Evolutionary conservation across 2,888 invertebrate species (phyloP).

Genomic region (Synergus itoensis): DNA sequence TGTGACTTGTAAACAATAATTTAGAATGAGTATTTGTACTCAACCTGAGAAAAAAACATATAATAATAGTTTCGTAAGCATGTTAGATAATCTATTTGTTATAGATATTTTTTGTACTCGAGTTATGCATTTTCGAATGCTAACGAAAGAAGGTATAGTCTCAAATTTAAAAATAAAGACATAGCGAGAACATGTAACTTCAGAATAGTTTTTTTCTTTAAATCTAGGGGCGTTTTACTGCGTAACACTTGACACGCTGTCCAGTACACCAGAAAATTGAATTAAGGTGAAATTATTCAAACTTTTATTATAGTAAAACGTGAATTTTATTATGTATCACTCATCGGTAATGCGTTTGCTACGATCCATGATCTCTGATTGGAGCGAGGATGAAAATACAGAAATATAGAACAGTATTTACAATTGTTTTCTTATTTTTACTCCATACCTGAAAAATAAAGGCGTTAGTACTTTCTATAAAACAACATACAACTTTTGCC

Average conservation of each 20-base stretch:
- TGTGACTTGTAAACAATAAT: neutral
- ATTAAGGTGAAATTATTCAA: conserved; percentile 42
- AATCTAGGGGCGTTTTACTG: conserved; percentile 23
- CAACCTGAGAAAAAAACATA: neutral
- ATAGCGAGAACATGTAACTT: neutral
- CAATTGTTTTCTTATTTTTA: conserved; percentile 58
- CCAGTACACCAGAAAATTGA: conserved; percentile 32
- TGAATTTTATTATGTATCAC: conserved; percentile 57
- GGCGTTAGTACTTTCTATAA: neutral
- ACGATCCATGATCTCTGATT: conserved; percentile 55
- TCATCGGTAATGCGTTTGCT: conserved; percentile 57
- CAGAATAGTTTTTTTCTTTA: neutral
- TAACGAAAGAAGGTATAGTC: conserved; percentile 47
- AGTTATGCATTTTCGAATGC: conserved; percentile 68
- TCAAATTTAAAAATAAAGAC: neutral
- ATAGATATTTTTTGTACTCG: conserved; percentile 72
- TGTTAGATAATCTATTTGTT: conserved; percentile 69
- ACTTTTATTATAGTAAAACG: conserved; percentile 47
- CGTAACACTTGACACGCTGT: conserved; percentile 26
- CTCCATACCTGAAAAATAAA: neutral
- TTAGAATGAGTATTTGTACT: neutral
- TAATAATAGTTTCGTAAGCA: conserved; percentile 70
- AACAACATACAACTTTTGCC: neutral
- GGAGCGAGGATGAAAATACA: conserved; percentile 57
- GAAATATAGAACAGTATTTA: conserved; percentile 61